A percentile compares a stretch with the other conserved stretches of the same genome.
Evolutionary conservation across 2,797 vertebrate genomes (phyloP).

Genomic region (Ptychadena robeensis): DNA sequence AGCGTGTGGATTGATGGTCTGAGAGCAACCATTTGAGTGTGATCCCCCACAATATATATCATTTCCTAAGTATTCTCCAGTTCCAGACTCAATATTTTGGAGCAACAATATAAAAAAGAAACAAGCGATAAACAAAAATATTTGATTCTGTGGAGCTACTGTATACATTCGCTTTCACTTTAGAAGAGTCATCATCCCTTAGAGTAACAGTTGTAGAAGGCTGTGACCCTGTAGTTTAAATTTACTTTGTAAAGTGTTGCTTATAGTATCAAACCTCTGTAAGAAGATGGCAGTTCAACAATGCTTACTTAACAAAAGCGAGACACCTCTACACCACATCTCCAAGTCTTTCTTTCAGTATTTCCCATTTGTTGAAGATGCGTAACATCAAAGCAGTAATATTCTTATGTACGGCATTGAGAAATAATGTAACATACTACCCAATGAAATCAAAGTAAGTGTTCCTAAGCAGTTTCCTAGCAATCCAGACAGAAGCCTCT

Average conservation of each 20-base stretch:
- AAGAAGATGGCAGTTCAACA: constrained; percentile 1
- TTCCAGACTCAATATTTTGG: too few species aligned
- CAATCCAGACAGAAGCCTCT: constrained; percentile 83
- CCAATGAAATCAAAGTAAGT: constrained; percentile 83
- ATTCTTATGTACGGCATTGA: constrained; percentile 79
- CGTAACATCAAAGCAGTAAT: constrained; percentile 80
- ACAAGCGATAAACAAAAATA: too few species aligned
- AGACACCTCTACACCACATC: constrained; percentile 57
- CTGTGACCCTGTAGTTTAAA: not conserved
- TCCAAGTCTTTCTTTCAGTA: constrained; percentile 74
- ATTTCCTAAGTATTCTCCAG: too few species aligned
- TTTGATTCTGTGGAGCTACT: too few species aligned
- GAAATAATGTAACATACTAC: constrained; percentile 78
- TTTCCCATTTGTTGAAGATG: constrained; percentile 76
- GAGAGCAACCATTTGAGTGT: too few species aligned
- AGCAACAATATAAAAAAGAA: too few species aligned
- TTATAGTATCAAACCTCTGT: not conserved
- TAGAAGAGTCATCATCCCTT: not conserved
- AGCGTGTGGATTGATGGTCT: too few species aligned
- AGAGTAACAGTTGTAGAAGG: not conserved
- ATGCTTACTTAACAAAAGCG: constrained; percentile 23
- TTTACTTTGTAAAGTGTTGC: constrained; percentile 1
- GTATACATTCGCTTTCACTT: too few species aligned
- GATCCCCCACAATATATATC: too few species aligned
- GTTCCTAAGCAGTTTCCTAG: constrained; percentile 85